Evolutionary conservation across 2,888 invertebrate species (phyloP), one percentile per base, ranked within the genome.

Genomic region (Biston betularia): DNA sequence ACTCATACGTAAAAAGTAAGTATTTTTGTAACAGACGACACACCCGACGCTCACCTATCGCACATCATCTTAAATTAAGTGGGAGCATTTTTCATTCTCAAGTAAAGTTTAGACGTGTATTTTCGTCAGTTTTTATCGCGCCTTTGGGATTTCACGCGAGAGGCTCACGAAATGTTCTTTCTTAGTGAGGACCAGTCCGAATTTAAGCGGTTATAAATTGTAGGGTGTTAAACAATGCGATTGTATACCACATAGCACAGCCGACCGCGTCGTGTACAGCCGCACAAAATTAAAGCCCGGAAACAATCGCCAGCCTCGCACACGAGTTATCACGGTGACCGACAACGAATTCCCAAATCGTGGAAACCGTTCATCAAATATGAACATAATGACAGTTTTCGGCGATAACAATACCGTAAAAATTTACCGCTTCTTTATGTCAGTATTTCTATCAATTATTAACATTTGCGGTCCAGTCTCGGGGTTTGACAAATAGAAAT

Each of bases 191-290:
- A 78, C 75, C 72, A 76, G 79, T 78, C 73, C 75, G 74, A 82
- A 81, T 85, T 80, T 83, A 83, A 82, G 78, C 75, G 75, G 79
- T 81, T 84, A 84, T 85, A 87, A 85, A 87, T 87, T 82, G 79
- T 79, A 78, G 74, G 10, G 76, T 75, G 80, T 79, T 79, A 83
- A 85, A 86, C 84, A 86, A 85, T 81, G 81, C 75, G 75, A 72
- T 69, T 73, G 75, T 73, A 76, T 24, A 3, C 24, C 3, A 64
- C 70, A 71, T 71, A 75, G 66, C 49, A 72, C 60, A 65, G 60
- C 68, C 54, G 74, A 73, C 71, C 73, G 75, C 75, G 78, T 79
- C 76, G 78, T 78, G 80, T 76, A 76, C 81, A 85, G 84, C 82
- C 77, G 75, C 65, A 70, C 74, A 76, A 75, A 83, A 86, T 85